Evolutionary conservation across 2,888 invertebrate genomes (phyloP), one percentile per base, ranked within the genome.

Genomic region (Chalcosyrphus nemorum): DNA sequence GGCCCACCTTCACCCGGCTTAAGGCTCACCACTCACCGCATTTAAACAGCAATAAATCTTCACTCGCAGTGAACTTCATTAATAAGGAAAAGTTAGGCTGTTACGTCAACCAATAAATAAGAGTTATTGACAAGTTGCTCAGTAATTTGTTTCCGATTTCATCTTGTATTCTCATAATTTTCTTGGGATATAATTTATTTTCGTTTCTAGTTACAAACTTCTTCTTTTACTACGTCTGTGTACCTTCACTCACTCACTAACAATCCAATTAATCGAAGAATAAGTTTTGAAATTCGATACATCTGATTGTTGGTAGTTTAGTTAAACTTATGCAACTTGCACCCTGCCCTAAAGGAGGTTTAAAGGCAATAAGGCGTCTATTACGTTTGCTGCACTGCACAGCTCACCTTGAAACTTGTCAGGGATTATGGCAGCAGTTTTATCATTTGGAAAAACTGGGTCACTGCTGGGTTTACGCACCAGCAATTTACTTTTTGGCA

Each of bases 251-350:
- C 11, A 61, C 41, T 17, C 29, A n/a, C 59, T 56, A 71, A 59
- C 76, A 81, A 76, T 76, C 81, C 81, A 76, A 76, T 81, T 81
- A 76, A 59, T 66, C 45, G 59, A 50, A 56, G 65, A 76, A 65
- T 65, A 65, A 65, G 45, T 19, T n/a, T 81, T 71, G 81, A 76
- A 81, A 81, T 59, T 76, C 65, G 76, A 81, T 71, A 76, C 52
- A 52, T 63, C 47, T 41, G 72, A 68, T 54, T 74, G 21, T 29
- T 38, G 54, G 41, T 15, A 32, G 45, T 63, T 43, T 59, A 59
- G 65, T 59, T 65, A 45, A 65, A 81, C 50, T 76, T 81, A 57
- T 81, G 71, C 52, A 71, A 76, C 76, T 76, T 70, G n/a, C n/a
- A n/a, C n/a, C n/a, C n/a, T 47, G 54, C 11, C 35, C 21, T 4